phyloP scores from a whole-genome alignment of 2,888 invertebrate species.

The Cephus pygmeus region DNA sequence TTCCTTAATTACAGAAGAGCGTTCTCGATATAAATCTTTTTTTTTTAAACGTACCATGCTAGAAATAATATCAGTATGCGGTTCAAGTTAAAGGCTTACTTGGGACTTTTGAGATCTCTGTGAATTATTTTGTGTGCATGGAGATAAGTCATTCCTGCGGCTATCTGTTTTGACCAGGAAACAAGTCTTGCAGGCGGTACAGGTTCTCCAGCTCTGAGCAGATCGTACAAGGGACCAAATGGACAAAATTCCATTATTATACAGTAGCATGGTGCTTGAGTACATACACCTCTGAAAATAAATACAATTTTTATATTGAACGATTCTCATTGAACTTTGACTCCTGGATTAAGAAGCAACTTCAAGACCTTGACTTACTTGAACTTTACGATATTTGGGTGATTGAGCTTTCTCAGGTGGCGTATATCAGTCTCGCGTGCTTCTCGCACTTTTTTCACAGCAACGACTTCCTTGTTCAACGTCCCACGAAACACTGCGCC shows the following conservation, averaged over 20 bases:
- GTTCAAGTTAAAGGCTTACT: constrained; percentile 75
- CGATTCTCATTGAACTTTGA: neutral
- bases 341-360: neutral
- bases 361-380: constrained; percentile 65
- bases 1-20: constrained; percentile 12
- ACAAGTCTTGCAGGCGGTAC: constrained; percentile 88
- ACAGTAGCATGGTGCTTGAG: constrained; percentile 90
- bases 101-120: constrained; percentile 98
- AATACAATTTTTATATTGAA: constrained; percentile 14
- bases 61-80: neutral
- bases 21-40: constrained; percentile 9
- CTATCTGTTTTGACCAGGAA: constrained; percentile 95
- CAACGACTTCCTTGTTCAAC: constrained; percentile 85
- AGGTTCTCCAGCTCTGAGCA: constrained; percentile 84
- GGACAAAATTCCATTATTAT: constrained; percentile 99
- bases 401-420: constrained; percentile 90
- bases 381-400: constrained; percentile 94
- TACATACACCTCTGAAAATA: constrained; percentile 85
- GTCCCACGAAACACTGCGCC: constrained; percentile 94
- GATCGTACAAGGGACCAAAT: constrained; percentile 92
- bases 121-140: constrained; percentile 98
- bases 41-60: neutral
- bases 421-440: constrained; percentile 92
- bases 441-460: constrained; percentile 95
- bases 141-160: constrained; percentile 95